Base-by-base conservation (phyloP, 2,113 vertebrate species). In the Rissa tridactyla region DNA sequence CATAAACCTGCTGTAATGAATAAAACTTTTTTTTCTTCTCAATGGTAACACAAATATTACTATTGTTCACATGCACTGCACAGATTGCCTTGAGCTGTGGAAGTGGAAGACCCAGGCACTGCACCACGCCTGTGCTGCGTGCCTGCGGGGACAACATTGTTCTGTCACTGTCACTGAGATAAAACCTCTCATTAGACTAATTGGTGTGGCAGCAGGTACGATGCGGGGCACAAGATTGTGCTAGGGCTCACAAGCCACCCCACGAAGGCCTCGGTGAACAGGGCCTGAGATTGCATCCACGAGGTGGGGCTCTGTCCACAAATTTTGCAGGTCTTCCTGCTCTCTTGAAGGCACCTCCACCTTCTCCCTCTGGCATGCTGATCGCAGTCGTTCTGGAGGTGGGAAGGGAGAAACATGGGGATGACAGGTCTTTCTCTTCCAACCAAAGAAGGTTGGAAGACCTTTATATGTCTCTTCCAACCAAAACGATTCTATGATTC, bases 61-160 rank as follows among this genome's bases (percentile, higher is more conserved):
- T 38, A 6, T 27, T 17, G 30, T 58, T 75, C 61, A 12, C 0
- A 0, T 11, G 65, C 7, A 32, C 42, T 82, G 29, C 38, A 47
- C 19, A 36, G 29, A 79, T 34, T 66, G 32, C 25, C 32, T 32
- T 32, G 44, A 75, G 21, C 22, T 58, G 12, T 3, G 15, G 25
- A 34, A 77, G 62, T 44, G 16, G 21, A 68, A 86, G 51, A 80
- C 17, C 10, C 27, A 34, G 38, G 36, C 65, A 52, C 9, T 15
- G 29, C 7, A 11, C 22, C 34, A 23, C 0, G 1, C 11, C 22
- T 46, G 58, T 25, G 44, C 49, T 47, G 10, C 23, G 21, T 49
- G 21, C 0, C 23, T 0, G 21, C 4, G 2, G 58, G 19, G 34
- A 57, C 0, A 6, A 15, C 1, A 1, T 7, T 66, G 14, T 84